A percentile compares a stretch with the other conserved stretches of the same genome.
Conservation (phyloP, 2,888 invertebrate genomes). For the Rhopalosiphum nymphaeae region DNA sequence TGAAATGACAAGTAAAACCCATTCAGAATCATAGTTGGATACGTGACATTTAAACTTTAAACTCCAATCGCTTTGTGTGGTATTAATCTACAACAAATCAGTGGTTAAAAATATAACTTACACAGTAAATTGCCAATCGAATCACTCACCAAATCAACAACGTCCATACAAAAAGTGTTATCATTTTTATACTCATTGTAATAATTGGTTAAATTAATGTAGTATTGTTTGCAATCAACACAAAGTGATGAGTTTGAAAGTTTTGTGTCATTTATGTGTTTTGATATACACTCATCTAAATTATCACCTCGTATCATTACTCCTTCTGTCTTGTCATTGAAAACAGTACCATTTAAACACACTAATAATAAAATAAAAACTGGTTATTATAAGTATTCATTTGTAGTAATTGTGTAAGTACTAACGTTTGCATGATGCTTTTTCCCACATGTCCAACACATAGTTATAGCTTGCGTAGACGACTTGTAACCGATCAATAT, state of each 20-base stretch:
- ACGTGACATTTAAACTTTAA: conserved; percentile 74
- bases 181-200: conserved; percentile 75
- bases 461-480: conserved; percentile 74
- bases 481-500: conserved; percentile 77
- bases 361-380: conserved; percentile 70
- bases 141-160: conserved; percentile 76
- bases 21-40: conserved; percentile 74
- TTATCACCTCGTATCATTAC: conserved; percentile 61
- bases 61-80: conserved; percentile 77
- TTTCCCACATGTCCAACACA: conserved; percentile 74
- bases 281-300: conserved; percentile 66
- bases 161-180: conserved; percentile 78
- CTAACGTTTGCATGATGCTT: conserved; percentile 77
- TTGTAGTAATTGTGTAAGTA: conserved; percentile 64
- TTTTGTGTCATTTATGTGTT: conserved; percentile 70
- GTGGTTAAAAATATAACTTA: conserved; percentile 39
- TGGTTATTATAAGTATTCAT: not conserved
- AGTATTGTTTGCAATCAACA: conserved; percentile 73
- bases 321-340: conserved; percentile 72
- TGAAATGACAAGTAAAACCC: conserved; percentile 74
- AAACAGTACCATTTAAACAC: conserved; percentile 71
- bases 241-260: conserved; percentile 70
- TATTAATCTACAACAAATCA: conserved; percentile 75
- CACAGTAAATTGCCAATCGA: not conserved
- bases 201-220: conserved; percentile 74